phyloP scores from a whole-genome alignment of 2,888 invertebrate genomes.

The Watsonalla cultraria region DNA sequence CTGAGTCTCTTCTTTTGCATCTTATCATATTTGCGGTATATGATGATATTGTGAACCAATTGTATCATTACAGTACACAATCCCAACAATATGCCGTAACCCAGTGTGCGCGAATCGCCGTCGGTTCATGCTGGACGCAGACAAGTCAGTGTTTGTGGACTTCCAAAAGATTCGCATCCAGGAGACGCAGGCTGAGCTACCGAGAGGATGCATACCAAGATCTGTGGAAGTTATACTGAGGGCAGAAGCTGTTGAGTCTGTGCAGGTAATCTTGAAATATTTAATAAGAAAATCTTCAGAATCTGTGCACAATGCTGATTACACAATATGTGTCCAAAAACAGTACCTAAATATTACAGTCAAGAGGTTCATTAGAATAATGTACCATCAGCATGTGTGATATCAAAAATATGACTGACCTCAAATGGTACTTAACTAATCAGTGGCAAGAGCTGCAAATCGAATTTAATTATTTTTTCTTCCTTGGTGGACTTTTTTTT shows the following conservation, averaged over 20 bases:
- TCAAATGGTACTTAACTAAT: no score
- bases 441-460: no score
- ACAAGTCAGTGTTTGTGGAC: slow-evolving; percentile 97
- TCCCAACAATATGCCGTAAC: slow-evolving; percentile 97
- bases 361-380: no score
- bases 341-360: no score
- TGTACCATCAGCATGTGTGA: no score
- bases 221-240: slow-evolving; percentile 96
- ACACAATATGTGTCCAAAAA: no score
- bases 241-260: slow-evolving; percentile 97
- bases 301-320: no score
- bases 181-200: slow-evolving; percentile 98
- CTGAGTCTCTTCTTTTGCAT: slow-evolving; percentile 15
- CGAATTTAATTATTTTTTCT: no score
- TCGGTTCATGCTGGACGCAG: slow-evolving; percentile 93
- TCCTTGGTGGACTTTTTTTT: no score
- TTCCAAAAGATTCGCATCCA: slow-evolving; percentile 99
- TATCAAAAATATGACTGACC: no score
- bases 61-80: slow-evolving; percentile 83
- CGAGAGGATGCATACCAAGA: slow-evolving; percentile 97
- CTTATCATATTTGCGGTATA: no score
- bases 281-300: background rate
- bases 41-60: no score
- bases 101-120: slow-evolving; percentile 96
- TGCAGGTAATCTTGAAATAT: slow-evolving; percentile 81